Conservation (phyloP, 2,888 invertebrate genomes). For the Mythimna albipuncta region DNA sequence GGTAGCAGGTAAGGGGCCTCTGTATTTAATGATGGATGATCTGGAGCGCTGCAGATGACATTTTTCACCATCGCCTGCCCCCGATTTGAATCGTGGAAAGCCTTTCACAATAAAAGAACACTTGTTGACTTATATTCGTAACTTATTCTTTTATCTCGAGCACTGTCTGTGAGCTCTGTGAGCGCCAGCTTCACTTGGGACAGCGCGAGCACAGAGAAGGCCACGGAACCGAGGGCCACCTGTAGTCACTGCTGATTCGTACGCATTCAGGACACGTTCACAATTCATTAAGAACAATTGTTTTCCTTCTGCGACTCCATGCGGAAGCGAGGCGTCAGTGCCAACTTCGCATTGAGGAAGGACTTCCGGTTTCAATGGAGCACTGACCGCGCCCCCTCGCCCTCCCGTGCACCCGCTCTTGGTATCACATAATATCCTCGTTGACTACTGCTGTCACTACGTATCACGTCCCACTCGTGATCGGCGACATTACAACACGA, state of each 20-base stretch:
- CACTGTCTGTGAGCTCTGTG: no score
- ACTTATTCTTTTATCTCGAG: no score
- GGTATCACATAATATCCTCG: background rate
- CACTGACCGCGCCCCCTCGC: no score
- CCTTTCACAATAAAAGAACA: no score
- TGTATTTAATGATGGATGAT: no score
- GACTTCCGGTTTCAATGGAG: constrained; percentile 20
- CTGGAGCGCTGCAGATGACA: no score
- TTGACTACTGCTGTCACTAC: constrained; percentile 2
- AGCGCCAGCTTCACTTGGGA: background rate
- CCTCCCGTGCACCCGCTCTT: no score
- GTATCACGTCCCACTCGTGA: background rate
- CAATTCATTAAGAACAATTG: constrained; percentile 4
- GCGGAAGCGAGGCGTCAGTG: constrained; percentile 21
- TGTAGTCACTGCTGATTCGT: background rate
- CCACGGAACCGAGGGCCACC: background rate
- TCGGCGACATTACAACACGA: background rate
- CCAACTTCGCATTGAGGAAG: constrained; percentile 19
- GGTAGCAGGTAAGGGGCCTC: no score
- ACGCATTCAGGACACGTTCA: constrained; percentile 30
- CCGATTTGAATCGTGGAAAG: no score
- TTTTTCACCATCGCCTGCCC: no score
- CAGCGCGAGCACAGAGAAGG: background rate
- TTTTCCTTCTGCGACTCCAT: constrained; percentile 31
- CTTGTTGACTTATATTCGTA: no score